Evolutionary conservation across 2,888 invertebrate genomes (phyloP), one percentile per base, ranked within the genome.

Genomic region (Trissoscelio sp.): DNA sequence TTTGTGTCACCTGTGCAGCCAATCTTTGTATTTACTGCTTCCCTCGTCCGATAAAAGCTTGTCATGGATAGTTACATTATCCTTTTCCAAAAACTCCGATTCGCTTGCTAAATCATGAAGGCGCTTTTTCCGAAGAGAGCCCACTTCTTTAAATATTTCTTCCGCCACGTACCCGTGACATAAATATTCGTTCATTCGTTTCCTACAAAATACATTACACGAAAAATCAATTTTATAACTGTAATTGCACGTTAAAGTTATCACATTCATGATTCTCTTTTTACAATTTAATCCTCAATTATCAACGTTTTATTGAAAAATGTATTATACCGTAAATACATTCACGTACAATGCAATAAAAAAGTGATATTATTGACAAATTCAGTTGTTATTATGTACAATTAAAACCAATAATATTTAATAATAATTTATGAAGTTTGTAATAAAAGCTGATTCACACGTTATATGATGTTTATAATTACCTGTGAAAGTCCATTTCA

Each of bases 111-210:
- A 92, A 16, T 92, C 92, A 60, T 92, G 89, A 70, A 92, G 89
- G 57, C 92, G 90, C 83, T 92, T 92, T 1, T 92, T 90, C 70
- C 92, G 88, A 31, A 90, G 87, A 0, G 92, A 89, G 2, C 86
- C 85, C 90, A 96, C 93, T 85, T 95, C 94, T 7, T 93, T 93
- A 42, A 96, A 90, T 82, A 96, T 95, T 91, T 95, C 94, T 85
- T 95, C 95, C 0, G 95, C 95, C 39, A 96, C 90, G 88, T 94
- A 96, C 87, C 94, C 95, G 34, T 95, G 94, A 85, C 96, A 96
- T 53, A 95, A 92, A 88, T 95, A 96, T 88, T 96, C 95, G 87
- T 96, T 96, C 94, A 96, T 95, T 93, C 94, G 95, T 89, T 93
- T 93, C 86, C 96, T 95, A 86, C 24, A 74, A 80, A 46, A 20